Percentiles rank a stretch among this genome's conserved stretches.
Conservation (phyloP, 2,797 vertebrate species). For the Xyrichtys novacula region DNA sequence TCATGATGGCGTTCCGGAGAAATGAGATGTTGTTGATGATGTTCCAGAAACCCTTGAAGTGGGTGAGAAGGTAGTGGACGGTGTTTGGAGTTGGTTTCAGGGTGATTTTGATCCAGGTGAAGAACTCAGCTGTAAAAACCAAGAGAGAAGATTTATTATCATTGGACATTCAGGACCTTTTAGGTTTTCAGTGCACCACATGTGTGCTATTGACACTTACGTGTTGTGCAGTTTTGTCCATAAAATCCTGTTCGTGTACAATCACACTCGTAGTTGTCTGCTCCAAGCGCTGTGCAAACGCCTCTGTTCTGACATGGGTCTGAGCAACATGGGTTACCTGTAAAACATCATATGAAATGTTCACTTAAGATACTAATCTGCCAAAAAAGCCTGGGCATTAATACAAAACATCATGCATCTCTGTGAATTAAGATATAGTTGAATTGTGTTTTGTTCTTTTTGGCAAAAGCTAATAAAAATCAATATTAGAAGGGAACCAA, state of each 20-base stretch:
- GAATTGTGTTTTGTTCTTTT: no score
- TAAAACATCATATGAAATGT: background rate
- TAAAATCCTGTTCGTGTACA: slow-evolving; percentile 93
- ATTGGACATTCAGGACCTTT: no score
- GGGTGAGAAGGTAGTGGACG: slow-evolving; percentile 94
- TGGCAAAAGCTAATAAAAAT: no score
- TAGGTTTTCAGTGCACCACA: background rate
- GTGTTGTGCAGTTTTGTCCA: slow-evolving; percentile 92
- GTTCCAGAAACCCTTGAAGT: slow-evolving; percentile 94
- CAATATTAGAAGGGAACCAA: no score
- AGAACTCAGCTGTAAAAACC: slow-evolving; percentile 88
- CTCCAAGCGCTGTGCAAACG: slow-evolving; percentile 86
- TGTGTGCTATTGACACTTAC: slow-evolving; percentile 80
- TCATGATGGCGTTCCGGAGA: slow-evolving; percentile 91
- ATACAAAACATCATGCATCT: no score
- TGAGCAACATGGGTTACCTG: slow-evolving; percentile 95
- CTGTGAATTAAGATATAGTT: no score
- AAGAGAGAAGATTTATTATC: slow-evolving; percentile 2
- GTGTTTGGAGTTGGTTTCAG: slow-evolving; percentile 93
- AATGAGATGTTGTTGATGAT: slow-evolving; percentile 94
- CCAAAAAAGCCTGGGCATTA: background rate
- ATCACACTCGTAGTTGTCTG: slow-evolving; percentile 92
- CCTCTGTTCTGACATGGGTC: slow-evolving; percentile 95
- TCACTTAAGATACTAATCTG: background rate
- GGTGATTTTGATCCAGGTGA: slow-evolving; percentile 88